Evolutionary conservation across 2,797 vertebrate genomes (phyloP), one percentile per base, ranked within the genome.

Genomic region (Dendrocincla fuliginosa): DNA sequence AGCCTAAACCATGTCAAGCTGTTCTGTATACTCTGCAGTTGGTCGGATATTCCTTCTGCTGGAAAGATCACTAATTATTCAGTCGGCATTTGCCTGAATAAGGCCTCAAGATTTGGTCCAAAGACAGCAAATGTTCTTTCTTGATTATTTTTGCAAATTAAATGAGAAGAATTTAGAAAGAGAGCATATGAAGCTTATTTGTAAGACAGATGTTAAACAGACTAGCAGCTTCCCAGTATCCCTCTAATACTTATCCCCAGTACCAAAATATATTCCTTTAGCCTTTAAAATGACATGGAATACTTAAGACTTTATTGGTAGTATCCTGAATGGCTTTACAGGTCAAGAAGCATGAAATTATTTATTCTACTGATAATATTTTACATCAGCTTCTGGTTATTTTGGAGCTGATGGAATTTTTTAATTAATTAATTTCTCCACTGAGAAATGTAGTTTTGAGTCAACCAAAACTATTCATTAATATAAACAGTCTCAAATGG

Each of bases 121-220:
- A 95, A 90, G 76, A 89, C 75, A 96, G 95, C 90, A 97, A 95
- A 95, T 94, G 84, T 70, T 93, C 89, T 59, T 95, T 75, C 91
- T 92, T 92, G 87, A 94, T 96, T 91, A 81, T 87, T 96, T 96
- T 95, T 93, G 39, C 87, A 96, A 96, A 93, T 93, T 95, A 91
- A 90, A 95, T n/a, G 94, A 89, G 93, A 93, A 95, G 87, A 97
- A 93, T 94, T 91, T 93, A 97, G 95, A 96, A 92, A 93, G 95
- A 96, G 85, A 96, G 57, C 96, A 96, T 94, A 96, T 91, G 96
- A 97, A 96, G 95, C 95, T 94, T 96, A 96, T 97, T 97, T 96
- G 93, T 96, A 95, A 97, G 96, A 96, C 96, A 97, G 97, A 97
- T 96, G 95, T 96, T 97, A 93, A 94, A 94, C 87, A 87, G 95